phyloP scores from a whole-genome alignment of 1,140 invertebrate species.

The Drosophila pruinosa region DNA sequence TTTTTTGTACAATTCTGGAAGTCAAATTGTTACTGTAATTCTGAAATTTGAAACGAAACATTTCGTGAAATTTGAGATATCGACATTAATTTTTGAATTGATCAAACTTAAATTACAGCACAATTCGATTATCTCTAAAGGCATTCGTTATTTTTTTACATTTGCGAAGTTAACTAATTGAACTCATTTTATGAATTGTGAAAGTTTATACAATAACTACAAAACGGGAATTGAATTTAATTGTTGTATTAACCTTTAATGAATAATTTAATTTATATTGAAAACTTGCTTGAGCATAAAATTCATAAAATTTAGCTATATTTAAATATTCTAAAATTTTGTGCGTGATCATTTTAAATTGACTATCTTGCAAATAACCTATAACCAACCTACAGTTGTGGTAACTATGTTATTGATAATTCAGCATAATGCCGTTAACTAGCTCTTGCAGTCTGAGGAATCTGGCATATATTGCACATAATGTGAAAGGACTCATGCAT shows the following conservation, averaged over 20 bases:
- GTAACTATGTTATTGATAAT: background rate
- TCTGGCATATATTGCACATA: background rate
- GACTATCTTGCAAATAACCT: no score
- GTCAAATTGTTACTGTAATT: background rate
- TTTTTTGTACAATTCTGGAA: constrained; percentile 4
- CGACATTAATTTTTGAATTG: background rate
- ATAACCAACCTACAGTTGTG: background rate
- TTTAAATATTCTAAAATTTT: no score
- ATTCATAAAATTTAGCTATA: no score
- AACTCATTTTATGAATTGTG: no score
- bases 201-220: no score
- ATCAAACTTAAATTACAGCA: background rate
- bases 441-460: background rate
- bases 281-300: no score
- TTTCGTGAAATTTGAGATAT: background rate
- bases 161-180: no score
- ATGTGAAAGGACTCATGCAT: background rate
- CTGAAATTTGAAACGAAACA: background rate
- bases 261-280: no score
- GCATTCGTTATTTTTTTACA: no score
- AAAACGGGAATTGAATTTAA: no score
- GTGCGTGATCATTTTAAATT: no score
- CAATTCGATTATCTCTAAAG: background rate
- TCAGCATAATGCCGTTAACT: background rate
- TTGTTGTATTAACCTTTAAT: no score